These are phyloP conservation scores for Sturnira hondurensis DNA, from an alignment of 2,113 vertebrate genomes.

Conservation along the genomic window DNA sequence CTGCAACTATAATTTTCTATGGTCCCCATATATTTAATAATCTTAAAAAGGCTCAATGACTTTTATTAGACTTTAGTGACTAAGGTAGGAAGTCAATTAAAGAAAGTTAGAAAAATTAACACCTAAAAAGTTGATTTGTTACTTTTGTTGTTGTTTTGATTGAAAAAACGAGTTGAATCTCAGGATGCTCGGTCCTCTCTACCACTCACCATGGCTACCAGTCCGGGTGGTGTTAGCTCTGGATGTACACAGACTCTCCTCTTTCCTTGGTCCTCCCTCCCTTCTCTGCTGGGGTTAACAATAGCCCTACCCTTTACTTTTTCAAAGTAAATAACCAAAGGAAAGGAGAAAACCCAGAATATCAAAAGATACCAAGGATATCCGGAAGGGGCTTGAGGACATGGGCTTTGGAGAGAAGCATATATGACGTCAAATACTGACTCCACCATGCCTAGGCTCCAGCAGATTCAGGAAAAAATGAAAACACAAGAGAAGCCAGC, in stretches of 20 bases:
- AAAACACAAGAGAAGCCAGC: not conserved
- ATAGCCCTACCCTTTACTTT: not conserved
- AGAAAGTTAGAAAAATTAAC: not conserved
- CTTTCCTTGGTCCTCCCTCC: fast-evolving
- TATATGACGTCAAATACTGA: not conserved
- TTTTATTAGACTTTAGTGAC: not conserved
- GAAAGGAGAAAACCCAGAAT: not conserved
- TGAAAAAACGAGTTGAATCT: not conserved
- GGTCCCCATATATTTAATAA: not conserved
- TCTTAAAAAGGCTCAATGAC: not conserved
- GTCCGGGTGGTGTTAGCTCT: not conserved
- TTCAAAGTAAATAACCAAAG: not conserved
- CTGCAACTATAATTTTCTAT: not conserved
- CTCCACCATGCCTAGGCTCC: not conserved
- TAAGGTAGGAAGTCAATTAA: not conserved
- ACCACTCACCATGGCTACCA: not conserved
- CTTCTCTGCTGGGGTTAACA: not conserved
- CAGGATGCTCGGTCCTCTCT: not conserved
- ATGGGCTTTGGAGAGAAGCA: not conserved
- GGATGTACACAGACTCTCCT: not conserved
- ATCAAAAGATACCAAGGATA: not conserved
- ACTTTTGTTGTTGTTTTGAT: not conserved
- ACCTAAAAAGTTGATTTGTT: not conserved
- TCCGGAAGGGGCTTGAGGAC: not conserved
- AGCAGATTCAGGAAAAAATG: not conserved